Conservation (phyloP, 2,888 invertebrate genomes). For the Allygus modestus region DNA sequence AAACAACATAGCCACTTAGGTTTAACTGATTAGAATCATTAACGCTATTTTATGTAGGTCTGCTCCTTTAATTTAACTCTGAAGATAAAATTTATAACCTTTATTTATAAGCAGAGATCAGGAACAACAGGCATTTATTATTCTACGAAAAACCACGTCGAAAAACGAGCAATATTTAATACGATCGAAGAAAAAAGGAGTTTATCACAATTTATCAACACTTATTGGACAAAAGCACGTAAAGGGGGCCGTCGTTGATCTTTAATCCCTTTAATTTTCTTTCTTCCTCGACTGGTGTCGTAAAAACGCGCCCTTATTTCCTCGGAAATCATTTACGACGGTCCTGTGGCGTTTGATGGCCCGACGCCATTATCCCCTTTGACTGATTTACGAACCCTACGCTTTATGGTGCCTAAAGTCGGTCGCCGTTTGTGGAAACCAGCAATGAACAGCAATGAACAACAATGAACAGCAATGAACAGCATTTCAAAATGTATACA, state of each 20-base stretch:
- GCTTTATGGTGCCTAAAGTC: background rate
- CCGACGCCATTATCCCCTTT: background rate
- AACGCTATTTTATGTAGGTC: too few relatives aligned
- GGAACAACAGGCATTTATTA: background rate
- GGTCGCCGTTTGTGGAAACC: too few relatives aligned
- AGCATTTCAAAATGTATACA: too few relatives aligned
- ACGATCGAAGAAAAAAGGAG: background rate
- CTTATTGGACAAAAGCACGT: background rate
- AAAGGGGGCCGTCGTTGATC: background rate
- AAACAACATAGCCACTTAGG: too few relatives aligned
- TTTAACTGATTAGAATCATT: too few relatives aligned
- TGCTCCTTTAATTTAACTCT: too few relatives aligned
- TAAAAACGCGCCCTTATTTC: slow-evolving; percentile 13
- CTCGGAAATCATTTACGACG: background rate
- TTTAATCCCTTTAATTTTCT: slow-evolving; percentile 18
- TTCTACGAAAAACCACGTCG: background rate
- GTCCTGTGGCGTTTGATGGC: slow-evolving; percentile 19
- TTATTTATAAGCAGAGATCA: too few relatives aligned
- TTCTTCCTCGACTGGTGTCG: background rate
- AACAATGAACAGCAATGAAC: too few relatives aligned
- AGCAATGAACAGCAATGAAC: too few relatives aligned
- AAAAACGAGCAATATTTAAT: background rate
- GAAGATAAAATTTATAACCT: too few relatives aligned
- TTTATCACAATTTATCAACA: background rate
- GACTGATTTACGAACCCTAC: slow-evolving; percentile 12